Percentiles rank a stretch among this genome's conserved stretches.
phyloP scores from a whole-genome alignment of 2,888 invertebrate species.

The Pemphredon lugubris region DNA sequence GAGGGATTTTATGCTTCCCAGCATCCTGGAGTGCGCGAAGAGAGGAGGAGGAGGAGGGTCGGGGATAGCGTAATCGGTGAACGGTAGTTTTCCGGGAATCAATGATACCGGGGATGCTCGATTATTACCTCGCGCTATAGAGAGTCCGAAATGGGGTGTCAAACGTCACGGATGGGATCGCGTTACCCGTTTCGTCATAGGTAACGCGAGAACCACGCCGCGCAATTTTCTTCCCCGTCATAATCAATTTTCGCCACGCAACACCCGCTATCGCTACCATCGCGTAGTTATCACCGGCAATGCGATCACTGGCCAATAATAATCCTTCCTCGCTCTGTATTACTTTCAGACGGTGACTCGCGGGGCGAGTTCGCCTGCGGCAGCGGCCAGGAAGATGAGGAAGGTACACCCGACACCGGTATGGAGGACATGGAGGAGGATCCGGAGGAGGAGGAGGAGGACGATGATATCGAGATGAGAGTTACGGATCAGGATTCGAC shows the following conservation, averaged over 20 bases:
- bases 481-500: conserved; percentile 74
- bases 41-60: too few relatives aligned
- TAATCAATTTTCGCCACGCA: conserved; percentile 68
- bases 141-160: conserved; percentile 18
- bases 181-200: conserved; percentile 48
- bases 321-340: conserved; percentile 27
- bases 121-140: background rate
- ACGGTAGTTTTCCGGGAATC: too few relatives aligned
- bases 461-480: conserved; percentile 81
- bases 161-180: conserved; percentile 29
- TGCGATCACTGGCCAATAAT: conserved; percentile 8
- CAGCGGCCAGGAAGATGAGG: conserved; percentile 80
- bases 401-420: conserved; percentile 72
- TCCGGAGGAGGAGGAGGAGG: conserved; percentile 82
- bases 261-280: conserved; percentile 59
- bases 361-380: conserved; percentile 79
- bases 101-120: too few relatives aligned
- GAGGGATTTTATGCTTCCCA: background rate
- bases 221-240: conserved; percentile 56
- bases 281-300: conserved; percentile 19
- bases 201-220: conserved; percentile 50
- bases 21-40: too few relatives aligned
- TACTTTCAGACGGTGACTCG: conserved; percentile 82
- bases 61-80: too few relatives aligned
- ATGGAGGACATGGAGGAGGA: conserved; percentile 81